phyloP scores from a whole-genome alignment of 2,113 vertebrate genomes.

The Cyphomyrus discorhynchus region DNA sequence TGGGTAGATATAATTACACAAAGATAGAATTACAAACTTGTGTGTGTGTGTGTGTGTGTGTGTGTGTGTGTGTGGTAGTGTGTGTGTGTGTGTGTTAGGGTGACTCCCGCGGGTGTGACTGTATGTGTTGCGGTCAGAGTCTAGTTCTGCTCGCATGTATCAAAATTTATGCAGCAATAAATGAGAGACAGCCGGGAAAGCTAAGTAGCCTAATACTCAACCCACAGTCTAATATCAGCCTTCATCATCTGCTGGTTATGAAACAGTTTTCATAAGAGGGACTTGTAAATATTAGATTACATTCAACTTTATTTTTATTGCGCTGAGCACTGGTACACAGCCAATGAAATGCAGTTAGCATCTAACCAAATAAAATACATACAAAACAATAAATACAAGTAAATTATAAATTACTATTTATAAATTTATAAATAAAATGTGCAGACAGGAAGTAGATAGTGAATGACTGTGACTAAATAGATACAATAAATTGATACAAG shows the following conservation, averaged over 20 bases:
- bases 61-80: background rate
- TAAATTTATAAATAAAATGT: background rate
- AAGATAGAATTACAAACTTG: too few relatives aligned
- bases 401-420: background rate
- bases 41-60: background rate
- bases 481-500: background rate
- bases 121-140: background rate
- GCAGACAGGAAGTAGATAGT: background rate
- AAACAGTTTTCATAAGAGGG: background rate
- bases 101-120: background rate
- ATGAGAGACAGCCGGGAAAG: background rate
- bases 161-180: background rate
- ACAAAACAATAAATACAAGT: background rate
- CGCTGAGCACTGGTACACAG: background rate
- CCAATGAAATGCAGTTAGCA: background rate
- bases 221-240: background rate
- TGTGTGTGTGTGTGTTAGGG: background rate
- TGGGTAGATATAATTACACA: too few relatives aligned
- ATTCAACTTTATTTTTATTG: background rate
- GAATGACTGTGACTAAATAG: background rate
- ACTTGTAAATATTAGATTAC: background rate
- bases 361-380: background rate
- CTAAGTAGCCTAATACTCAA: background rate
- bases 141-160: background rate
- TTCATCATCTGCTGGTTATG: background rate